Evolutionary conservation across 1,140 invertebrate species (phyloP), one percentile per base, ranked within the genome.

Genomic region (Lepidurus apus): DNA sequence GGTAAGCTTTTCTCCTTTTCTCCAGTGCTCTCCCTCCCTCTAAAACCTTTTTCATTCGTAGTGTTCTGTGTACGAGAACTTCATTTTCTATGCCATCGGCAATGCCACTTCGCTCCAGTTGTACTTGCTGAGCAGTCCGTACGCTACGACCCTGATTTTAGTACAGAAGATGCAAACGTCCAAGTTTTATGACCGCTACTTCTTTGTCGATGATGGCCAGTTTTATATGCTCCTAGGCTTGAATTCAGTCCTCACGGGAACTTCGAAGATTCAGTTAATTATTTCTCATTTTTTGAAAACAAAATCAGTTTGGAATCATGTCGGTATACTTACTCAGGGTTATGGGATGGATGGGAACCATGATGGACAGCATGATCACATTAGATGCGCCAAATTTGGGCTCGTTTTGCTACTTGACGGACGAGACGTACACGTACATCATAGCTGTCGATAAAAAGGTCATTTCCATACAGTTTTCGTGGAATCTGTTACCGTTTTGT

Each of bases 371-470:
- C 13, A 9, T 65, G 53, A 65, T 65, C 53, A 65, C 53, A 21
- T 65, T 65, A 65, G 53, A 65, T 21, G 53, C 53, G 21, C 53
- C 53, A 21, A 65, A 65, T 65, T 65, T 65, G 53, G 53, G 53
- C 53, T 65, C 53, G 1, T 65, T 65, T 21, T 65, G 53, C 53
- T 65, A 65, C 13, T 65, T 65, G 13, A 65, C 8, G 17, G 53
- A 65, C 21, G 53, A 65, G 13, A 65, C 53, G 9, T 65, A 65
- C 13, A 65, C 53, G 53, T 65, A 65, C 13, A 65, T 65, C 21
- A 65, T 65, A 7, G 53, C 53, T 65, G 53, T 65, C 1, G n/a
- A 65, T 21, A 65, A 13, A 11, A 65, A 65, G 13, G 53, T 65
- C 5, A n/a, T 21, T n/a, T 65, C 4, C n/a, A n/a, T 65, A n/a